Evolutionary conservation across 1,140 invertebrate genomes (phyloP).

Genomic region (Solenopsis invicta): DNA sequence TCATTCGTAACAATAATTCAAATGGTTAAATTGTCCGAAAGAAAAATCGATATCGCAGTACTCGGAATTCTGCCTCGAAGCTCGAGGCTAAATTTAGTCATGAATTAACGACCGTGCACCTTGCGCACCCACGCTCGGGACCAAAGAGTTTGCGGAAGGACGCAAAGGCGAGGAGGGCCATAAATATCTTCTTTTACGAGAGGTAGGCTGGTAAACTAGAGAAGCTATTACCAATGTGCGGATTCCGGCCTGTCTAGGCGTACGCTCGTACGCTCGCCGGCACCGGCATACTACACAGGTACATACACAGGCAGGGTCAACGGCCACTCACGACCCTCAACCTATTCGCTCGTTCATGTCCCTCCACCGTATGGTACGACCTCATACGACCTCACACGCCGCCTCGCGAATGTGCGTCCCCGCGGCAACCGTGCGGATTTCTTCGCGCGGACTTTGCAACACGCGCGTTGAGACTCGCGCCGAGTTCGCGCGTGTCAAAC

Average conservation of each 20-base stretch:
- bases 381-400: conserved; percentile 65
- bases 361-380: conserved; percentile 69
- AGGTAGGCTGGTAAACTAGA: conserved; percentile 67
- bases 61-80: not conserved
- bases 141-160: conserved; percentile 36
- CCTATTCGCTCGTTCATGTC: conserved; percentile 82
- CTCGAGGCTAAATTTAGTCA: not conserved
- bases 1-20: not conserved
- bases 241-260: conserved; percentile 72
- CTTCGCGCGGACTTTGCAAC: conserved; percentile 48
- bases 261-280: conserved; percentile 47
- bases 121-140: not conserved
- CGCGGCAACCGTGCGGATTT: conserved; percentile 30
- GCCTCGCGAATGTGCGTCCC: conserved; percentile 18
- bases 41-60: not conserved
- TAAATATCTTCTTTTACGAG: conserved; percentile 74
- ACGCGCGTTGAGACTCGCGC: conserved; percentile 32
- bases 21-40: not conserved
- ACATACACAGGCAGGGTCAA: conserved; percentile 81
- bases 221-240: conserved; percentile 75
- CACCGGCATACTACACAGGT: conserved; percentile 61
- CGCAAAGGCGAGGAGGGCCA: conserved; percentile 17
- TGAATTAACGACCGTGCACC: conserved; percentile 44
- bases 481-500: conserved; percentile 41
- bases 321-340: conserved; percentile 85